Base-by-base conservation (phyloP, 2,113 vertebrate species). In the Podilymbus podiceps region DNA sequence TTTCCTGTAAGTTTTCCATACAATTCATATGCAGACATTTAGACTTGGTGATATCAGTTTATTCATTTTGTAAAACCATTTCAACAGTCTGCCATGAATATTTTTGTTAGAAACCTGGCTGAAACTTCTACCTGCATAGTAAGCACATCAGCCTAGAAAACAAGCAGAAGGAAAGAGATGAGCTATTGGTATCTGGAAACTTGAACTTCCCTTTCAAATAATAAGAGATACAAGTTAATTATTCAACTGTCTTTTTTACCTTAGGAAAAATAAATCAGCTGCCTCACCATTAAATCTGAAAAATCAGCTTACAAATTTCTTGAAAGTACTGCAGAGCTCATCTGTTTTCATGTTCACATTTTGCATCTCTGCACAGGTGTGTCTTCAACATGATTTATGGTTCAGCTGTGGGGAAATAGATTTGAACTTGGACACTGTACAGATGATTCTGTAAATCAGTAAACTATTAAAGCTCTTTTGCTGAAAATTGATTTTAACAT, bases 291-390 rank as follows among this genome's bases (percentile, higher is more conserved):
- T 94, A 82, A 86, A 87, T 63, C 44, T 81, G 28, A 86, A 85
- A 92, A 64, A 83, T 15, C 12, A 87, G 64, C 49, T 88, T 81
- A 55, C 24, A 71, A n/a, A 46, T 91, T 91, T 88, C 50, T 92
- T 93, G 33, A 59, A 86, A 97, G 50, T 97, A 92, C 71, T 95
- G 95, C 90, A 81, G 60, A 94, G 25, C 52, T 97, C 81, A 71
- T 96, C 90, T 92, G 7, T 95, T 94, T 62, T 96, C 53, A 4
- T 87, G 46, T 90, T 96, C 91, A 75, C 73, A 64, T 90, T 92
- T 82, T 96, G 30, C 71, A 44, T 95, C 76, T 88, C 33, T 88
- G 63, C 31, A 76, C n/a, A 95, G 60, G 56, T 86, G 59, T 64
- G 30, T 66, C 83, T 83, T 85, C 56, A 60, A 11, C 69, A 20